Conservation (phyloP, 1,140 invertebrate genomes). For the Nephila pilipes region DNA sequence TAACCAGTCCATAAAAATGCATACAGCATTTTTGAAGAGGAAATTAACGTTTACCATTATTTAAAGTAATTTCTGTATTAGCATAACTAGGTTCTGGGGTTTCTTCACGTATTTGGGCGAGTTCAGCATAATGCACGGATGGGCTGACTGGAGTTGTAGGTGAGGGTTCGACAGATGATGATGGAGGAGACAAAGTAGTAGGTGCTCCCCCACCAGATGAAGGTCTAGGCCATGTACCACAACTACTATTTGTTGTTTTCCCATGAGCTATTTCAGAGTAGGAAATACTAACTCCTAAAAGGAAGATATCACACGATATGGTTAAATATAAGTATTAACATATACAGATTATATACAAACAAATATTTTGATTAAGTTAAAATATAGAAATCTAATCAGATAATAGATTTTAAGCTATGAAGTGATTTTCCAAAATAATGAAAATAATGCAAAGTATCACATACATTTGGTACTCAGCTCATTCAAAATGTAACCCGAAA, state of each 20-base stretch:
- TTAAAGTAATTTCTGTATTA: slow-evolving; percentile 84
- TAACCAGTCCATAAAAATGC: too few relatives aligned
- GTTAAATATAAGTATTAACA: neutral
- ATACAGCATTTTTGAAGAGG: too few relatives aligned
- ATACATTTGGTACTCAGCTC: too few relatives aligned
- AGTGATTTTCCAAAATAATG: too few relatives aligned
- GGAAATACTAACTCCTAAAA: slow-evolving; percentile 67
- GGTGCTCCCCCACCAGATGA: slow-evolving; percentile 52
- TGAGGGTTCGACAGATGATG: slow-evolving; percentile 75
- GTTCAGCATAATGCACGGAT: slow-evolving; percentile 80
- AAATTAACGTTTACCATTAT: slow-evolving; percentile 80
- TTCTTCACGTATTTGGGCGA: slow-evolving; percentile 81
- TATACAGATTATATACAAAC: neutral
- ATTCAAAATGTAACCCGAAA: too few relatives aligned
- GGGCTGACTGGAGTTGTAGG: slow-evolving; percentile 77
- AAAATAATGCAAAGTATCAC: too few relatives aligned
- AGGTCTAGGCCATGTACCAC: slow-evolving; percentile 76
- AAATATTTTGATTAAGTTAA: neutral
- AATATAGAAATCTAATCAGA: neutral
- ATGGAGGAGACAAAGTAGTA: slow-evolving; percentile 59
- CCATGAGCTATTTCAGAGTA: slow-evolving; percentile 75
- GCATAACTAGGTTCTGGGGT: slow-evolving; percentile 83
- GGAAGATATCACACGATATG: neutral
- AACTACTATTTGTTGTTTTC: slow-evolving; percentile 43
- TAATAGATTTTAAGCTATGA: too few relatives aligned